These are phyloP conservation scores for Scolopax mira DNA, from an alignment of 2,113 vertebrate species.

Conservation along the genomic window DNA sequence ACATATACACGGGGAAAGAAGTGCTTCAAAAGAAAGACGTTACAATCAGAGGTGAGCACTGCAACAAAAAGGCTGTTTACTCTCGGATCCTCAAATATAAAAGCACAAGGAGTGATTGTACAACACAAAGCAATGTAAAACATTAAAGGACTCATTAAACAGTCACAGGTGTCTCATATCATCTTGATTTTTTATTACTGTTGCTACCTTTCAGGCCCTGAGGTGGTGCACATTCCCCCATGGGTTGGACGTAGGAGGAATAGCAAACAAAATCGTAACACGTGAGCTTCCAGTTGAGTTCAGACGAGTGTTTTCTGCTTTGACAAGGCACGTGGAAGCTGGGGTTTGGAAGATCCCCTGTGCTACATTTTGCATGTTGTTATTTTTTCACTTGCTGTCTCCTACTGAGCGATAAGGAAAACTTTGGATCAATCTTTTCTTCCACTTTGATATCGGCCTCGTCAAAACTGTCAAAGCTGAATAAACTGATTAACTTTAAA, in stretches of 20 bases:
- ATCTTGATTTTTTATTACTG: conserved; percentile 79
- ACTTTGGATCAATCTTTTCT: conserved; percentile 73
- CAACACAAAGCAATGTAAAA: conserved; percentile 81
- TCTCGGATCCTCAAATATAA: conserved; percentile 86
- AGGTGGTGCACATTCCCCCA: conserved; percentile 74
- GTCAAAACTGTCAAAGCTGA: conserved; percentile 73
- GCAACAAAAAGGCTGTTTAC: conserved; percentile 81
- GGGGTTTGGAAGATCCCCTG: conserved; percentile 77
- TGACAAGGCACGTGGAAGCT: conserved; percentile 66
- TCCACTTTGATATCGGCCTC: conserved; percentile 76
- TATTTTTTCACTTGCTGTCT: conserved; percentile 70
- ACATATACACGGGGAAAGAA: conserved; percentile 83
- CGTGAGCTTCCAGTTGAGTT: conserved; percentile 67
- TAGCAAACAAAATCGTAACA: conserved; percentile 60
- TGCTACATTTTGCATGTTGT: conserved; percentile 64
- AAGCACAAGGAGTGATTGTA: conserved; percentile 82
- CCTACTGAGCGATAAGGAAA: conserved; percentile 74
- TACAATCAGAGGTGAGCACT: conserved; percentile 88
- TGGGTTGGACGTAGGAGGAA: conserved; percentile 73
- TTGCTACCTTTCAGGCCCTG: conserved; percentile 78
- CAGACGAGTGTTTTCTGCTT: conserved; percentile 67
- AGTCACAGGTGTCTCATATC: conserved; percentile 79
- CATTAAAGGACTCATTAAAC: conserved; percentile 83
- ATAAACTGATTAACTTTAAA: conserved; percentile 78
- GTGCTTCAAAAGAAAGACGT: conserved; percentile 84